phyloP scores from a whole-genome alignment of 53 echinoderm and acorn worm genomes.

The Antedon mediterranea region DNA sequence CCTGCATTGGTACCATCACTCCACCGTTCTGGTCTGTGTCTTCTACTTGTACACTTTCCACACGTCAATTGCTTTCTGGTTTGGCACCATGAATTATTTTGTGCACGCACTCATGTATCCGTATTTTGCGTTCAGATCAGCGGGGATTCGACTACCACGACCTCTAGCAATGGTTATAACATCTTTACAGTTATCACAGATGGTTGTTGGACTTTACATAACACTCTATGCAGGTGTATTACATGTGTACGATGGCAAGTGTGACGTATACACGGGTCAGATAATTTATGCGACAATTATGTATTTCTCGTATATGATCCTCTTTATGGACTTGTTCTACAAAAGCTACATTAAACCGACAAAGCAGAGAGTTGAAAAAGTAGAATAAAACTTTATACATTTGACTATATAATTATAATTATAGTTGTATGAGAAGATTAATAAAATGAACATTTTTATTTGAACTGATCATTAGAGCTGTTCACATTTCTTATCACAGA shows the following conservation, averaged over 20 bases:
- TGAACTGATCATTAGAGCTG: no score
- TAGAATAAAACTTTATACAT: no score
- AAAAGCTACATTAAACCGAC: conserved; percentile 20
- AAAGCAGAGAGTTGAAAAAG: not conserved
- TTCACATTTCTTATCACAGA: no score
- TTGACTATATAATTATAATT: no score
- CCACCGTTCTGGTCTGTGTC: conserved; percentile 53
- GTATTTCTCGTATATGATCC: conserved; percentile 73
- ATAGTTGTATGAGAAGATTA: no score
- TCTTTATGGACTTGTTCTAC: conserved; percentile 79
- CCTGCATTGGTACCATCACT: conserved; percentile 93
- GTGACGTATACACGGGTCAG: conserved; percentile 26
- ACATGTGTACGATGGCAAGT: conserved; percentile 19
- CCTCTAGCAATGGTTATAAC: conserved; percentile 53
- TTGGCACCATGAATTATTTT: conserved; percentile 52
- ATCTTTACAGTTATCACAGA: conserved; percentile 59
- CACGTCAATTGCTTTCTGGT: conserved; percentile 40
- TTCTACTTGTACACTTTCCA: conserved; percentile 46
- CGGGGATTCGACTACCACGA: conserved; percentile 52
- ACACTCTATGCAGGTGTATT: conserved; percentile 37
- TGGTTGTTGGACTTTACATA: conserved; percentile 55
- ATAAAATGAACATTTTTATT: no score
- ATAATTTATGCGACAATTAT: conserved; percentile 31
- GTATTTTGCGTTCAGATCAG: conserved; percentile 70
- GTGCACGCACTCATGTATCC: conserved; percentile 89